A percentile compares a stretch with the other conserved stretches of the same genome.
phyloP scores from a whole-genome alignment of 2,113 vertebrate species.

The Centropus bengalensis region DNA sequence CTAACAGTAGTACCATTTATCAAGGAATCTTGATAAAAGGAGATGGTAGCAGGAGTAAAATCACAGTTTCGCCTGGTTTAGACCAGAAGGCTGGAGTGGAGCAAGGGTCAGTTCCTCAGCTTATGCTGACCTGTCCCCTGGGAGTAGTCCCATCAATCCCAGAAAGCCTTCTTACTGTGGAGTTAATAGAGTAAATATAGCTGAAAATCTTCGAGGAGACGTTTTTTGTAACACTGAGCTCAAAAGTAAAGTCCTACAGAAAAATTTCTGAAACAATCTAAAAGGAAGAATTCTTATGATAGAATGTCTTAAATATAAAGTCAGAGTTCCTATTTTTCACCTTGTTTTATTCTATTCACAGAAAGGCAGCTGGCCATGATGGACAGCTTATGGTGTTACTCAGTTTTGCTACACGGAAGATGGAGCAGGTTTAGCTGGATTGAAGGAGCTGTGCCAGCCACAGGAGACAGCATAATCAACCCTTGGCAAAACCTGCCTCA shows the following conservation, averaged over 20 bases:
- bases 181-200: neutral
- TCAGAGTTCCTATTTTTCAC: neutral
- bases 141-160: neutral
- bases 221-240: neutral
- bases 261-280: neutral
- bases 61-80: neutral
- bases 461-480: constrained; percentile 36
- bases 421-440: neutral
- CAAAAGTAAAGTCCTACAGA: neutral
- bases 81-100: neutral
- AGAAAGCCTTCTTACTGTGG: neutral
- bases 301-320: neutral
- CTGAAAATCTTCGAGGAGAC: neutral
- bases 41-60: neutral
- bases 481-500: constrained; percentile 34
- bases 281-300: neutral
- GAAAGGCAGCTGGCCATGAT: neutral
- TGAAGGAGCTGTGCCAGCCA: constrained; percentile 13
- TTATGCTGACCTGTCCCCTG: neutral
- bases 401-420: neutral
- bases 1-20: neutral
- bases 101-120: neutral
- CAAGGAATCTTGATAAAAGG: neutral
- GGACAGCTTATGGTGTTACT: constrained; percentile 6
- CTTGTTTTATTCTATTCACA: neutral